phyloP scores from a whole-genome alignment of 2,797 vertebrate genomes.

The Graptemys geographica region DNA sequence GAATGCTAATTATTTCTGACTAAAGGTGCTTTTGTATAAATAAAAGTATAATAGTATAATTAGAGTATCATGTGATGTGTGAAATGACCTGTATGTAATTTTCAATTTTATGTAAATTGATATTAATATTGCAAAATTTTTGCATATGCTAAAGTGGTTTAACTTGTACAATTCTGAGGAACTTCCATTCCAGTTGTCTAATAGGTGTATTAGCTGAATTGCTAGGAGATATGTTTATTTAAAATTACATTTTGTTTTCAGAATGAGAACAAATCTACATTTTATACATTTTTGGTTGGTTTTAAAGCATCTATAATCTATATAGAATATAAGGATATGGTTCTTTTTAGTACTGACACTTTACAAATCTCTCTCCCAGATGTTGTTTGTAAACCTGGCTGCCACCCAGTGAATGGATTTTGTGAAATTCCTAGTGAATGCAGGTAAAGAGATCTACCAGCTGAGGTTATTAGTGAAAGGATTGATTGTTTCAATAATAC shows the following conservation, averaged over 20 bases:
- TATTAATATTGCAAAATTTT: not conserved
- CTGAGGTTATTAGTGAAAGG: not conserved
- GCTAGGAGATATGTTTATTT: not conserved
- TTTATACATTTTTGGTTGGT: not conserved
- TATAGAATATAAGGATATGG: fast-evolving
- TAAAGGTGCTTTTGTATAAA: not conserved
- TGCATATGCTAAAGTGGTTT: fast-evolving
- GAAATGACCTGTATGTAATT: not conserved
- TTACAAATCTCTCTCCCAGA: conserved; percentile 77
- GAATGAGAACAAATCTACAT: not conserved
- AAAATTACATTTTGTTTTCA: not conserved
- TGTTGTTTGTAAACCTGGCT: conserved; percentile 86
- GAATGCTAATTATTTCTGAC: not conserved
- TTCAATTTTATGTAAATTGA: not conserved
- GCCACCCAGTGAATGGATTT: conserved; percentile 89
- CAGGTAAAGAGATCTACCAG: conserved; percentile 85
- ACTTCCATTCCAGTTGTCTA: not conserved
- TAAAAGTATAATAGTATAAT: not conserved
- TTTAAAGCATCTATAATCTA: not conserved
- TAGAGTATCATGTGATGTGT: not conserved
- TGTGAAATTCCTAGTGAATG: conserved; percentile 91
- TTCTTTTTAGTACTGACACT: not conserved
- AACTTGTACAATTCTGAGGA: not conserved
- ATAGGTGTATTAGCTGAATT: not conserved
- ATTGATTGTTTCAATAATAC: not conserved